Evolutionary conservation across 2,888 invertebrate species (phyloP).

Genomic region (Ectropis crepuscularia): DNA sequence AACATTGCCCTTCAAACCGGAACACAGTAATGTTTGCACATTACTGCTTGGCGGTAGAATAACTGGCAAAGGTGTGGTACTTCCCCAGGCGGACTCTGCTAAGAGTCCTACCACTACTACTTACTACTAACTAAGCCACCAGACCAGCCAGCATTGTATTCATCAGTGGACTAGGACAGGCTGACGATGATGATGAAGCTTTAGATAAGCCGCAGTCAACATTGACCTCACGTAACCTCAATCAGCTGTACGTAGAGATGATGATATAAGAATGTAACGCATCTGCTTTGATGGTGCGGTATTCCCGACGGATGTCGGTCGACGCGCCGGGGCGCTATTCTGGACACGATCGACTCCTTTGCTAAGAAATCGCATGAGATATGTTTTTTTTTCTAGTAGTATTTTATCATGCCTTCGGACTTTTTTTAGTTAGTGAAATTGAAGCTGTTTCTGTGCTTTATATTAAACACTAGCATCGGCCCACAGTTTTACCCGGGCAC

Average conservation of each 20-base stretch:
- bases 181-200: neutral
- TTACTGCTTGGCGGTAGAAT: too few species aligned
- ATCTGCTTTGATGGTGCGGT: slow-evolving; percentile 57
- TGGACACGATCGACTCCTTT: slow-evolving; percentile 23
- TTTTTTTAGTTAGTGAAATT: neutral
- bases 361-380: neutral
- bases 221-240: slow-evolving; percentile 40
- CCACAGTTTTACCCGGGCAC: too few species aligned
- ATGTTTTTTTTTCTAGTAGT: neutral
- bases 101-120: too few species aligned
- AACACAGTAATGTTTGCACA: too few species aligned
- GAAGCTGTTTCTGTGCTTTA: too few species aligned
- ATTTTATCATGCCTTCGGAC: neutral
- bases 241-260: slow-evolving; percentile 35
- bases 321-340: slow-evolving; percentile 50
- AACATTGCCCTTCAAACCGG: too few species aligned
- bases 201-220: slow-evolving; percentile 8
- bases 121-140: too few species aligned
- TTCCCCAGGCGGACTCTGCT: too few species aligned
- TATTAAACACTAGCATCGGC: too few species aligned
- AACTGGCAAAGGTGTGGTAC: too few species aligned
- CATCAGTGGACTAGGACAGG: neutral
- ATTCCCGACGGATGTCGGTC: slow-evolving; percentile 62
- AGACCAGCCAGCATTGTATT: too few species aligned
- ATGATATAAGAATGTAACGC: slow-evolving; percentile 26